phyloP scores from a whole-genome alignment of 37 sponge, comb jelly and placozoan species.

The Haliclona indistincta region DNA sequence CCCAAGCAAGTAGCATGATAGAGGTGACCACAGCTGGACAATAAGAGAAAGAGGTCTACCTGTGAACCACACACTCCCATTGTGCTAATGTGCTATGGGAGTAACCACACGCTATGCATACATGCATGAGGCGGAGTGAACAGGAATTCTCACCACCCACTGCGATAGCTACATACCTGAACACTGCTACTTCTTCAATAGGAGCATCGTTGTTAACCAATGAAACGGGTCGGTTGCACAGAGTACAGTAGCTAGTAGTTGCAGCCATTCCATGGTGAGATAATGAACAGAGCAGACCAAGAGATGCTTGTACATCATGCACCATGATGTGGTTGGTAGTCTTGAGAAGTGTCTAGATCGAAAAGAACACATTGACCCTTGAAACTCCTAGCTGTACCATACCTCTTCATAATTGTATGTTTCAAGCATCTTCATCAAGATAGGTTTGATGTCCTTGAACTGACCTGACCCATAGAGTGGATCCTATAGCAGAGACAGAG shows the following conservation, averaged over 20 bases:
- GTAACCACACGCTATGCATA: background rate
- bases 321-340: constrained; percentile 70
- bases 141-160: background rate
- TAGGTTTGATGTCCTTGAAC: constrained; percentile 76
- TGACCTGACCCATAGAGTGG: constrained; percentile 25
- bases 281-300: constrained; percentile 32
- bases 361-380: background rate
- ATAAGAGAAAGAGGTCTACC: background rate
- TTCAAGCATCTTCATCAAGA: constrained; percentile 83
- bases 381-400: background rate
- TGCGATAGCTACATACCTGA: constrained; percentile 26
- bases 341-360: constrained; percentile 58
- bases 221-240: constrained; percentile 46
- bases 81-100: background rate
- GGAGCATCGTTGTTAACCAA: constrained; percentile 34
- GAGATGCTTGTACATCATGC: constrained; percentile 51
- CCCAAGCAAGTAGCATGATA: constrained; percentile 68
- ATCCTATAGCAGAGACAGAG: constrained; percentile 21
- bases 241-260: constrained; percentile 19
- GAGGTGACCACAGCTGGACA: constrained; percentile 63
- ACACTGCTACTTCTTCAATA: constrained; percentile 59
- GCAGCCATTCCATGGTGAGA: constrained; percentile 50
- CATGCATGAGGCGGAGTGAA: background rate
- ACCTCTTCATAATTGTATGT: constrained; percentile 89
- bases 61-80: background rate